Percentiles rank a stretch among this genome's conserved stretches.
Conservation (phyloP, 64 coral and sea anemone species). For the Montipora cactus region DNA sequence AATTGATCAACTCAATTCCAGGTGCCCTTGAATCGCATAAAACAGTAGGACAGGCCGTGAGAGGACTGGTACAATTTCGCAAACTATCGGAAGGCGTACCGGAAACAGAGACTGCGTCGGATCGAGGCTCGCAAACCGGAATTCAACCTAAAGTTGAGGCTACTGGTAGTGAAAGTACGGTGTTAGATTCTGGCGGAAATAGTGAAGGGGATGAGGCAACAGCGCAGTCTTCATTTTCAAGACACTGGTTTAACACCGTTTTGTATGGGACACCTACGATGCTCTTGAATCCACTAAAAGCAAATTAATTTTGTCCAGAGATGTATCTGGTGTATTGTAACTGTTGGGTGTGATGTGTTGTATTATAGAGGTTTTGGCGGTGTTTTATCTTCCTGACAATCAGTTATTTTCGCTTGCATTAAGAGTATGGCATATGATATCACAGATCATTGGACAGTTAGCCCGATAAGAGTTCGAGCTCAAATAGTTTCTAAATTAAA, state of each 20-base stretch:
- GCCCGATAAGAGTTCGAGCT: no score
- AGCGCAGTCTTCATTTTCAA: slow-evolving; percentile 26
- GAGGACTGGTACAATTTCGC: slow-evolving; percentile 73
- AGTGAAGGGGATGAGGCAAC: slow-evolving; percentile 1
- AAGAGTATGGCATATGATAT: no score
- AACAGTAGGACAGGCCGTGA: slow-evolving; percentile 83
- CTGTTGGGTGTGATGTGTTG: neutral
- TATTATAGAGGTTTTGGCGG: no score
- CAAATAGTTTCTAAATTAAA: no score
- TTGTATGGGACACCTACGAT: slow-evolving; percentile 85
- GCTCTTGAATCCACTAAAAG: slow-evolving; percentile 60
- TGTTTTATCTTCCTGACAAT: no score
- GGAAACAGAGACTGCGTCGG: slow-evolving; percentile 69
- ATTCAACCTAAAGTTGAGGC: neutral
- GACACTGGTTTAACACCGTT: slow-evolving; percentile 93
- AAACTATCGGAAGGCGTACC: slow-evolving; percentile 39
- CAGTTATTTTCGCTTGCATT: no score
- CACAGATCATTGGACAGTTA: no score
- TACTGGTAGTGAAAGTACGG: slow-evolving; percentile 18
- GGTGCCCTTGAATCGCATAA: slow-evolving; percentile 80
- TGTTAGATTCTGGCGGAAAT: neutral
- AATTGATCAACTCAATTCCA: neutral
- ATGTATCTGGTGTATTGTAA: neutral
- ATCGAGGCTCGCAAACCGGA: slow-evolving; percentile 70
- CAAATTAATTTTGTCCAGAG: neutral